Conservation (phyloP, 2,888 invertebrate species). For the Chrysotoxum bicinctum region DNA sequence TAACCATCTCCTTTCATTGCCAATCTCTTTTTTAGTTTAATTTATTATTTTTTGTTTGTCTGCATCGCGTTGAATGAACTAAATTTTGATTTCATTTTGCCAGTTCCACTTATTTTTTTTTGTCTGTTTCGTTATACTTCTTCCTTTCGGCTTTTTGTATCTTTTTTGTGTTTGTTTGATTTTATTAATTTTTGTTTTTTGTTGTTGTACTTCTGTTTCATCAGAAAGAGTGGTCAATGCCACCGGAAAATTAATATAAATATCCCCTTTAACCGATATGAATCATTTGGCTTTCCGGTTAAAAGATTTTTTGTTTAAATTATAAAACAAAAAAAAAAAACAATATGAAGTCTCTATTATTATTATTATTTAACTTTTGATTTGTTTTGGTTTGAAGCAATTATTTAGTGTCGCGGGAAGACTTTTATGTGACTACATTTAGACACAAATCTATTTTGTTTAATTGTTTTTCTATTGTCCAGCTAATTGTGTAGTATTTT, state of each 20-base stretch:
- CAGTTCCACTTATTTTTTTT: constrained; percentile 37
- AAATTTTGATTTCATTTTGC: constrained; percentile 55
- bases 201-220: background rate
- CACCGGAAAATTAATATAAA: constrained; percentile 63
- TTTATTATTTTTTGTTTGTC: background rate
- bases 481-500: background rate
- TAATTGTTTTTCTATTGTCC: constrained; percentile 3
- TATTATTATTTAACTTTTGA: background rate
- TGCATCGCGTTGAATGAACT: constrained; percentile 50
- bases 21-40: constrained; percentile 35
- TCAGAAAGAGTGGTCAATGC: constrained; percentile 61
- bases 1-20: constrained; percentile 57
- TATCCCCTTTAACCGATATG: constrained; percentile 17
- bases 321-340: background rate
- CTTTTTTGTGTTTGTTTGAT: background rate
- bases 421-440: background rate
- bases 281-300: constrained; percentile 39
- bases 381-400: constrained; percentile 8
- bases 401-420: background rate
- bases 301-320: constrained; percentile 1
- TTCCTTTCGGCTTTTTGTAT: constrained; percentile 31
- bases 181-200: background rate
- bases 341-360: background rate
- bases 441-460: constrained; percentile 27
- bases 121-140: constrained; percentile 23